Evolutionary conservation across 1,140 invertebrate species (phyloP), one percentile per base, ranked within the genome.

Genomic region (Pectinophora gossypiella): DNA sequence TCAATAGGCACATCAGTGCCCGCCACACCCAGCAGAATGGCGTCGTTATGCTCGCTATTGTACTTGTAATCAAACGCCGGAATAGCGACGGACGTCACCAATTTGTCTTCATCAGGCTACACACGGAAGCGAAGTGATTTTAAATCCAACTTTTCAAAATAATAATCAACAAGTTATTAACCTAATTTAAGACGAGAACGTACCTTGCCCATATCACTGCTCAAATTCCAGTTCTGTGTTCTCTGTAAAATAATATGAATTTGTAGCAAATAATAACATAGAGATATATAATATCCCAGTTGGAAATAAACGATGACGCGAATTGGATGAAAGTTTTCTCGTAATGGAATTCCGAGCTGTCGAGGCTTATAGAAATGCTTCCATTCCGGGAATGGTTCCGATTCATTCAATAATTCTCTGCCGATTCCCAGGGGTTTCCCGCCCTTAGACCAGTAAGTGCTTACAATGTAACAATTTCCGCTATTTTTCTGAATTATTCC

Each of bases 1-100:
- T 94, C 91, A 9, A 99, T 94, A 9, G 96, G 95, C n/a, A 99
- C 93, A 79, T 99, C 97, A 0, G 96, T 97, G 1, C 95, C 97
- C 12, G 95, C 96, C 5, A 99, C 96, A 0, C 98, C 97, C 1
- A 99, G 87, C 16, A 99, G 82, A 65, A 94, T 90, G 0, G 94
- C 94, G 19, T 90, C 91, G 64, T 88, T 72, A 51, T 92, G 92
- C 48, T 89, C 81, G 35, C 88, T 83, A 48, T 90, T 92, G 45
- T 87, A 88, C 59, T 90, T 91, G 47, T 88, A 91, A 82, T 97
- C 94, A 74, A 95, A 97, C 2, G 96, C 94, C 1, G 96, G 96
- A 13, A 95, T 93, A 0, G 95, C 93, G 4, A 96, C 94, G 0
- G 96, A 95, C 15, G 95, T 96, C 84, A 96, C 92, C 46, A 96